Base-by-base conservation (phyloP, 1,140 invertebrate genomes). In the Panagrolaimus sp. region DNA sequence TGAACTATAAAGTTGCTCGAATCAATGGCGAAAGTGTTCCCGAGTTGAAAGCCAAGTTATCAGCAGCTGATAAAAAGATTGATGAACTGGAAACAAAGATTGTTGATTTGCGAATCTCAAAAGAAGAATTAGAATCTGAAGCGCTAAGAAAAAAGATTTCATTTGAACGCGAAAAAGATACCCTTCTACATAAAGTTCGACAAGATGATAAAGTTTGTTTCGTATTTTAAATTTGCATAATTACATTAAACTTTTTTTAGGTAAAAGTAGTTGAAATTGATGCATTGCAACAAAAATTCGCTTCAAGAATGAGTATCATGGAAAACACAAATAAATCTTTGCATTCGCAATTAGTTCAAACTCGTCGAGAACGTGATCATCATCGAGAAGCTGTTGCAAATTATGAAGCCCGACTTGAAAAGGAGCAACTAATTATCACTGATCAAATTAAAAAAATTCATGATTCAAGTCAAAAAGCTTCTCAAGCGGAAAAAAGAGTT, bases 281-380 rank as follows among this genome's bases (percentile, higher is more conserved):
- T 52, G 79, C 80, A 2, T 65, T 81, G 1, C 76, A 80, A 43
- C 76, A 76, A 47, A 81, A 81, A 68, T 81, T 82, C 70, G 63
- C 69, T 10, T 74, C 69, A 17, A 32, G 80, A 43, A 82, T 81
- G 77, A 73, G 77, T 43, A 81, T 81, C 47, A 82, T 81, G 75
- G 79, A 81, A 43, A 76, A 77, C 24, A 81, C 77, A 0, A 81
- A 81, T 68, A 81, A 81, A 63, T 68, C 68, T 8, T 63, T 81
- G 14, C 79, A 81, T 63, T 74, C 77, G 0, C 78, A 81, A 69
- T 52, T 80, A 14, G 78, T 79, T 0, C 79, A 82, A 67, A 69
- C 73, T 14, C 74, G 78, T 21, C 64, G 78, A 63, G 78, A 81
- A 63, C 78, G 78, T 21, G 78, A 80, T 43, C 45, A 67, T 26